Percentiles rank a stretch among this genome's conserved stretches.
Evolutionary conservation across 2,797 vertebrate species (phyloP).

Genomic region (Cossypha caffra): DNA sequence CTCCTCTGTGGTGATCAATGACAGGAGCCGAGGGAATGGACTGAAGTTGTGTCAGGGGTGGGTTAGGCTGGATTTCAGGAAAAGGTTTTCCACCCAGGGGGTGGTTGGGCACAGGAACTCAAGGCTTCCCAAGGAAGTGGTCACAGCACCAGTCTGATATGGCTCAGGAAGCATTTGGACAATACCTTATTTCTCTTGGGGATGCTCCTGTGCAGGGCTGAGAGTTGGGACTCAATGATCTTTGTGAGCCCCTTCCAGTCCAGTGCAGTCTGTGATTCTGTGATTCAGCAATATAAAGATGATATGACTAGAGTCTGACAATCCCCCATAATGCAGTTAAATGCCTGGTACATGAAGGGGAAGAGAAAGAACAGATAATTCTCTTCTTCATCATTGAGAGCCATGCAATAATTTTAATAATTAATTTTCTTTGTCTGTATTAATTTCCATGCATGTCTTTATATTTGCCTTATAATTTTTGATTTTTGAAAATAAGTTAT

Average conservation of each 20-base stretch:
- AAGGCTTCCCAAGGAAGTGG: background rate
- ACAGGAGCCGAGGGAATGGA: accelerated
- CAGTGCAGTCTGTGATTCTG: background rate
- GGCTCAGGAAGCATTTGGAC: background rate
- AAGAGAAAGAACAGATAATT: background rate
- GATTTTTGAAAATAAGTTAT: background rate
- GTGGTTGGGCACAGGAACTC: background rate
- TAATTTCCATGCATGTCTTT: background rate
- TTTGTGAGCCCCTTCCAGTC: background rate
- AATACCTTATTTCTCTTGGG: background rate
- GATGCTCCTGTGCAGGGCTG: background rate
- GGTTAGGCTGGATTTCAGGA: background rate
- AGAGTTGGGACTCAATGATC: accelerated
- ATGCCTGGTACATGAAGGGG: background rate
- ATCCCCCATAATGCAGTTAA: background rate
- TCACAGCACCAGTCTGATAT: background rate
- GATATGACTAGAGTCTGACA: background rate
- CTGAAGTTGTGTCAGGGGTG: background rate
- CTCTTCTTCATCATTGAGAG: background rate
- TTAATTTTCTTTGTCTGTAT: background rate
- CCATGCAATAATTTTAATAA: background rate
- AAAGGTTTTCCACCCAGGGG: background rate
- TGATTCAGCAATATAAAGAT: accelerated
- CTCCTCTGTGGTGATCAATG: background rate
- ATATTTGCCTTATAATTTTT: background rate